Evolutionary conservation across 2,888 invertebrate genomes (phyloP), one percentile per base, ranked within the genome.

Genomic region (Noctua pronuba): DNA sequence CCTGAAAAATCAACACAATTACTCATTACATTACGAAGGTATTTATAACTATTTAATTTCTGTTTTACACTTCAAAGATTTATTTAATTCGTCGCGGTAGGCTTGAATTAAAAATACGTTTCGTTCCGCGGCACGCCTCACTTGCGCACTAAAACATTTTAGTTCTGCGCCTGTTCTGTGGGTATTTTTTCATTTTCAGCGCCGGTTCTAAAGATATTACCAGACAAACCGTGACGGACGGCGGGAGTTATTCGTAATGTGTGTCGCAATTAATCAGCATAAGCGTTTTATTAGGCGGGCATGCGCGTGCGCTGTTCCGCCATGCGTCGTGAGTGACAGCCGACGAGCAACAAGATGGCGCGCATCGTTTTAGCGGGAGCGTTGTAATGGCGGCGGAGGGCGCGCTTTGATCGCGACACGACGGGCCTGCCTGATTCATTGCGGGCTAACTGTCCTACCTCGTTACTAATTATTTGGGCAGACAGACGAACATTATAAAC

Each of bases 251-350:
- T 92, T 90, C 85, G 86, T 91, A 91, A 92, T 90, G 91, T 90
- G 77, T 88, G 90, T 90, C 91, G 93, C 92, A 92, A 95, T 95
- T 93, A 94, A 95, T 95, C 94, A 94, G 94, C 87, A 91, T 92
- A 94, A 95, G 92, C 93, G 95, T 94, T 95, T 95, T 95, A 95
- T 95, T 95, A 92, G 91, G 88, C 87, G 89, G 83, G 88, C 88
- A 89, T 83, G 88, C 88, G 89, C 90, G 62, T 71, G 81, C 68
- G 67, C 90, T 91, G 95, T 94, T 94, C 93, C 94, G 94, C 92
- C 92, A 93, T 94, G 88, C 90, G 90, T 94, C 94, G 92, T 71
- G 90, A 86, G 80, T 92, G 94, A 94, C 94, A 92, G 91, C 86
- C 80, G 79, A 79, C 84, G 86, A 85, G 76, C 79, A 88, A 88